Conservation (phyloP, 2,888 invertebrate species). For the Hirtodrosophila confusa region DNA sequence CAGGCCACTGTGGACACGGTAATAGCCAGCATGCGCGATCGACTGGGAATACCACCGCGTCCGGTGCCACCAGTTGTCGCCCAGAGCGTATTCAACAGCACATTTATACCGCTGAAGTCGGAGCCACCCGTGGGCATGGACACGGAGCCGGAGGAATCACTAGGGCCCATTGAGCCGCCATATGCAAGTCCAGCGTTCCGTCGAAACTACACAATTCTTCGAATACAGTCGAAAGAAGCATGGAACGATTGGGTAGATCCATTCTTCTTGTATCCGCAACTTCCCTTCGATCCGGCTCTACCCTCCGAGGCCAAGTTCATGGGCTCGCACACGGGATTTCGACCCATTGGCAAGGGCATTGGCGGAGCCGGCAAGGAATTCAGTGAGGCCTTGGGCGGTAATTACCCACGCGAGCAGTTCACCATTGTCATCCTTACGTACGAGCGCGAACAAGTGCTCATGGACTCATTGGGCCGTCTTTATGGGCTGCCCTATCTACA, state of each 20-base stretch:
- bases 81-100: conserved; percentile 93
- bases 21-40: conserved; percentile 91
- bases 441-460: conserved; percentile 96
- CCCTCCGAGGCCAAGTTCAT: conserved; percentile 97
- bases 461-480: conserved; percentile 94
- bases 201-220: conserved; percentile 92
- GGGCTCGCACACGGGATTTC: conserved; percentile 94
- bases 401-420: conserved; percentile 97
- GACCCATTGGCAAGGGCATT: conserved; percentile 95
- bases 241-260: conserved; percentile 97
- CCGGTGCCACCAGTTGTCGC: conserved; percentile 90
- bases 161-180: conserved; percentile 97
- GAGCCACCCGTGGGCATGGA: conserved; percentile 90
- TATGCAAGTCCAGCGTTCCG: conserved; percentile 94
- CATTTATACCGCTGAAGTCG: conserved; percentile 92
- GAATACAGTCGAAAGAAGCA: conserved; percentile 90
- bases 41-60: conserved; percentile 93
- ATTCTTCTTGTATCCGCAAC: conserved; percentile 93
- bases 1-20: conserved; percentile 93
- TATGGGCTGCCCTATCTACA: conserved; percentile 97
- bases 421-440: conserved; percentile 98
- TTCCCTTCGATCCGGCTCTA: conserved; percentile 94
- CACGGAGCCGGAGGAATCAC: conserved; percentile 94
- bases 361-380: conserved; percentile 99
- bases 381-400: conserved; percentile 97